A percentile compares a stretch with the other conserved stretches of the same genome.
phyloP scores from a whole-genome alignment of 2,113 vertebrate species.

The Pungitius pungitius region DNA sequence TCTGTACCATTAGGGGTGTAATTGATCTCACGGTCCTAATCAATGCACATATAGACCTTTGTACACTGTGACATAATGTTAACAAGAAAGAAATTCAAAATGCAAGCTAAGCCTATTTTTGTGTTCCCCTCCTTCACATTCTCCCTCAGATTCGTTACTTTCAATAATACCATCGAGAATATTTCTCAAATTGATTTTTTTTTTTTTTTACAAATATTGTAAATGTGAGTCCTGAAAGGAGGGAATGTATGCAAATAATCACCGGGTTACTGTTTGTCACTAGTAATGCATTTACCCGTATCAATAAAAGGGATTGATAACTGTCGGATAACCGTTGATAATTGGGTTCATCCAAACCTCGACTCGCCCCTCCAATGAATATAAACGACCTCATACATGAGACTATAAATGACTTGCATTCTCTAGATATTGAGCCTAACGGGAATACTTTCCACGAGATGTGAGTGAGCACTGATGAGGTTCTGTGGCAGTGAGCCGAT shows the following conservation, averaged over 20 bases:
- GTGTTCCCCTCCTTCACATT: neutral
- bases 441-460: neutral
- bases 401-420: constrained; percentile 24
- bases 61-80: neutral
- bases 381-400: constrained; percentile 46
- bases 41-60: constrained; percentile 41
- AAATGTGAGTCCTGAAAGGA: neutral
- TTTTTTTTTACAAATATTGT: neutral
- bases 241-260: neutral
- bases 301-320: neutral
- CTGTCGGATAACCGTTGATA: neutral
- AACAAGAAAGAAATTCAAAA: constrained; percentile 1
- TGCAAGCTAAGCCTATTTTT: neutral
- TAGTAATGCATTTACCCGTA: neutral
- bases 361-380: constrained; percentile 10
- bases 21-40: constrained; percentile 55
- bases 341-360: neutral
- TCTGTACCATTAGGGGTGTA: constrained; percentile 53
- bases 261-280: neutral
- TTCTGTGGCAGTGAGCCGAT: neutral
- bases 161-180: neutral
- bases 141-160: constrained; percentile 6
- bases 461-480: neutral
- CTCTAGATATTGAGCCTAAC: constrained; percentile 29
- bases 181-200: neutral